Base-by-base conservation (phyloP, 2,113 vertebrate genomes). In the Platysternon megacephalum region DNA sequence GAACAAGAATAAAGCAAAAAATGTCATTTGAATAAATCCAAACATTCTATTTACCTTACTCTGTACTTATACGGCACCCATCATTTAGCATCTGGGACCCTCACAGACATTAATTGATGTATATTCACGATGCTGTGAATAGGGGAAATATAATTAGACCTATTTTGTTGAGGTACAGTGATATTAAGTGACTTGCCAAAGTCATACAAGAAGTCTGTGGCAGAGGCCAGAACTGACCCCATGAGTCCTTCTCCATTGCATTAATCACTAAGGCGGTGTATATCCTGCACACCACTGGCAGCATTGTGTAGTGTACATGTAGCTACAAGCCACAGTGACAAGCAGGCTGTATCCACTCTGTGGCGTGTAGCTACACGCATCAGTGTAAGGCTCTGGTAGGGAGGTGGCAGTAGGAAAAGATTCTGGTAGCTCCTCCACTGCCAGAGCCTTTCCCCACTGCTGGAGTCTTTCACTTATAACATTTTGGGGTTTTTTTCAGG, bases 101-200 rank as follows among this genome's bases (percentile, higher is more conserved):
- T 44, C 72, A 76, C 39, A 44, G 42, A 26, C 12, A 78, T 84
- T 26, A 44, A 74, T 87, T 89, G 86, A 19, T 12, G 21, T 42
- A 39, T 80, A 51, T 88, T 88, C 87, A 17, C 56, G 68, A 88
- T 79, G 90, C 42, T 94, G 84, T 28, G 35, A 94, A 80, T 22
- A 11, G 93, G 28, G 82, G 79, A 94, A 92, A 89, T 87, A 84
- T 42, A 91, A 87, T 93, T 91, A 90, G 10, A 49, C 78, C 22
- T 80, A 6, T 78, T 96, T 97, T 94, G 85, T 14, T 82, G 79
- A 94, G 46, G 17, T 39, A 46, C 24, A 86, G 91, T 89, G 3
- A 49, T 78, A 94, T 92, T 89, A 94, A 93, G 21, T 46, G 74
- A 78, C 13, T 46, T 28, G 24, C 42, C 26, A 13, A 46, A 78